These are phyloP conservation scores for Trichogramma pretiosum DNA, from an alignment of 1,140 invertebrate species.

Conservation along the genomic window DNA sequence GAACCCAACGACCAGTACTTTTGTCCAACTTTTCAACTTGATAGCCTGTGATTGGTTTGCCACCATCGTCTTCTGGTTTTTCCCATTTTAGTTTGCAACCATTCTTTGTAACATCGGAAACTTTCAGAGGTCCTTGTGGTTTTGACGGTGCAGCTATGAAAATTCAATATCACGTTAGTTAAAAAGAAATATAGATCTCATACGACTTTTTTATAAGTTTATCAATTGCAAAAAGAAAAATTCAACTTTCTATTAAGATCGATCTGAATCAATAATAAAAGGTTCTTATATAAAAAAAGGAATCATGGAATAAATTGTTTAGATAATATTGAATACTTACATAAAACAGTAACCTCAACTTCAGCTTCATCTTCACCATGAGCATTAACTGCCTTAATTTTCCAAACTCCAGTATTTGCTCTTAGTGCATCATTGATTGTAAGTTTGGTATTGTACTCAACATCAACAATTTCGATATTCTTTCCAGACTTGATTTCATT, in stretches of 20 bases:
- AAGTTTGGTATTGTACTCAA: constrained; percentile 90
- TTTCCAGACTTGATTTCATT: constrained; percentile 51
- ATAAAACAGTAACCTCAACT: constrained; percentile 85
- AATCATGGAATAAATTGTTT: not conserved
- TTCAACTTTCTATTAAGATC: too few species aligned
- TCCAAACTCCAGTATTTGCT: constrained; percentile 82
- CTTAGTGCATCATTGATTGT: constrained; percentile 74
- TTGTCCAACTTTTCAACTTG: constrained; percentile 95
- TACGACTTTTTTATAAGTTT: not conserved
- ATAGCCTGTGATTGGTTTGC: constrained; percentile 91
- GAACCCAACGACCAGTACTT: constrained; percentile 85
- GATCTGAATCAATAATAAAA: too few species aligned
- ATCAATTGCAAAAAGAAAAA: too few species aligned
- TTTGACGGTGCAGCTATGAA: constrained; percentile 64
- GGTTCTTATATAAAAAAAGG: too few species aligned
- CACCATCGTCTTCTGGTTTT: constrained; percentile 96
- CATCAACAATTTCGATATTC: constrained; percentile 77
- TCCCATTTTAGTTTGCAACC: constrained; percentile 92
- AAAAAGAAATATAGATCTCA: not conserved
- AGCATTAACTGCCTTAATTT: constrained; percentile 83
- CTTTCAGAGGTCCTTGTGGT: constrained; percentile 85
- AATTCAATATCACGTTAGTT: not conserved
- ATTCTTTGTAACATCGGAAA: constrained; percentile 85
- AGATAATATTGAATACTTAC: constrained; percentile 46
- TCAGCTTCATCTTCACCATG: constrained; percentile 89